phyloP scores from a whole-genome alignment of 1,140 invertebrate genomes.

The Psix sp. region DNA sequence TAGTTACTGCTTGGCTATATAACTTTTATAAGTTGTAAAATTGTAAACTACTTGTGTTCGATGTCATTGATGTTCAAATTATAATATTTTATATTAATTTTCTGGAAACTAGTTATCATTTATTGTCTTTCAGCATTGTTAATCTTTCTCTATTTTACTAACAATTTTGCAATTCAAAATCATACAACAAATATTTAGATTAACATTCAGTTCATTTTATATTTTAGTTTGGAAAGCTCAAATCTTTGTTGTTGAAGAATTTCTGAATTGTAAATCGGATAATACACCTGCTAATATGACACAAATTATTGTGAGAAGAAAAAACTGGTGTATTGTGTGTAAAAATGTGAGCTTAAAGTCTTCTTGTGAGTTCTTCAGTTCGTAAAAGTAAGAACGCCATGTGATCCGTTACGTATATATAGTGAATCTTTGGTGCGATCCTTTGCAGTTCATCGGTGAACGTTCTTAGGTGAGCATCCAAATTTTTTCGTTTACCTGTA shows the following conservation, averaged over 20 bases:
- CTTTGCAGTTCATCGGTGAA: slow-evolving; percentile 70
- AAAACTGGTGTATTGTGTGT: slow-evolving; percentile 37
- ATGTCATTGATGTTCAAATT: no score
- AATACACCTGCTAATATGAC: neutral
- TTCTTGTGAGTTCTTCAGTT: slow-evolving; percentile 59
- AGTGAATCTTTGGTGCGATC: slow-evolving; percentile 65
- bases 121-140: no score
- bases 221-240: no score
- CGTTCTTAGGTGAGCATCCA: slow-evolving; percentile 69
- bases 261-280: neutral
- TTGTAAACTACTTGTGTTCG: no score
- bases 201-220: no score
- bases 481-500: slow-evolving; percentile 21
- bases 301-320: slow-evolving; percentile 4
- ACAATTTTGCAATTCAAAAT: no score
- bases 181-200: no score
- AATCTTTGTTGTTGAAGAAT: neutral
- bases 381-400: slow-evolving; percentile 67
- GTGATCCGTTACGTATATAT: slow-evolving; percentile 74
- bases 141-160: no score
- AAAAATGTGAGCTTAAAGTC: slow-evolving; percentile 57
- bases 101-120: no score
- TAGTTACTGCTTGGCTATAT: no score
- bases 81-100: no score
- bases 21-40: no score